These are phyloP conservation scores for Crotalus horridus DNA, from an alignment of 2,113 vertebrate genomes.

Conservation along the genomic window DNA sequence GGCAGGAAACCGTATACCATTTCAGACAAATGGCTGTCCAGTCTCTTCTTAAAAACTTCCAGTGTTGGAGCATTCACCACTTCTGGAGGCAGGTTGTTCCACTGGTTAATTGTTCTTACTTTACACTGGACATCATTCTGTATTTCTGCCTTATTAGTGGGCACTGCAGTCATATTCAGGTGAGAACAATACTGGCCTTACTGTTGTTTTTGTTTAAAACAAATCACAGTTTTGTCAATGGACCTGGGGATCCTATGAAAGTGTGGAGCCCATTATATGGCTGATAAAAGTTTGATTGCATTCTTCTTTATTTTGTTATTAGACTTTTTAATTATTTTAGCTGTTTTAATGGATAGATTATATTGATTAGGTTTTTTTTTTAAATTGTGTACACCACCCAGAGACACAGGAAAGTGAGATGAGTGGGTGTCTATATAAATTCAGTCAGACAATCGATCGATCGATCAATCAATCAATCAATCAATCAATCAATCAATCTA, in stretches of 20 bases:
- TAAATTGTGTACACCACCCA: background rate
- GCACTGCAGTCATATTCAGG: background rate
- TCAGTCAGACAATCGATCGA: background rate
- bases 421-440: background rate
- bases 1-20: no score
- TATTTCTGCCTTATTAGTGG: background rate
- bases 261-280: background rate
- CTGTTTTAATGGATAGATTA: background rate
- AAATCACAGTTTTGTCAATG: background rate
- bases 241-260: background rate
- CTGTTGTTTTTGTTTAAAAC: background rate
- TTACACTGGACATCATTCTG: background rate
- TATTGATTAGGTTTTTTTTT: background rate
- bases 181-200: background rate
- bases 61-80: no score
- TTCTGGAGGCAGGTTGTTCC: no score
- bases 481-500: background rate
- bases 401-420: background rate
- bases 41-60: no score
- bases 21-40: no score
- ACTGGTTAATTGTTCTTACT: background rate
- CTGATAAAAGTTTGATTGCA: background rate
- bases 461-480: background rate
- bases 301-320: background rate
- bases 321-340: background rate